These are phyloP conservation scores for Dryoscopus gambensis DNA, from an alignment of 2,113 vertebrate species.

Conservation along the genomic window DNA sequence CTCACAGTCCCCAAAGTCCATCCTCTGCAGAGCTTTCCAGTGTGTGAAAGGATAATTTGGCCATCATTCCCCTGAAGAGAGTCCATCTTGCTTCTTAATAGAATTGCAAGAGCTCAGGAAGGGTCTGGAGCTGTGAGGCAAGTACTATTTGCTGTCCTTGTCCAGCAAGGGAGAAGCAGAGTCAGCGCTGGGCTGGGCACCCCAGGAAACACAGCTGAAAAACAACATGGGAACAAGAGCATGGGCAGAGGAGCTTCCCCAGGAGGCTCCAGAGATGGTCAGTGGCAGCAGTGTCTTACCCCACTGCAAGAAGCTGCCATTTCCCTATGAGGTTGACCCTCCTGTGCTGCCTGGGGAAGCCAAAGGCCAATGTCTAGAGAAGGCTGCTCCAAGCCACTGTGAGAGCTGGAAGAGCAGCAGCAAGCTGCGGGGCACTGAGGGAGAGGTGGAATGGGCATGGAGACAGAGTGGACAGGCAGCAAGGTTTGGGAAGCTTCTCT, in stretches of 20 bases:
- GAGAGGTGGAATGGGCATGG: background rate
- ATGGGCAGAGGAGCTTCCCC: background rate
- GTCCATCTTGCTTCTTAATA: background rate
- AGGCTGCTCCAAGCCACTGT: background rate
- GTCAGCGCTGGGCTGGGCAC: background rate
- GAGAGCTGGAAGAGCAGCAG: background rate
- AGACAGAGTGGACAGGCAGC: background rate
- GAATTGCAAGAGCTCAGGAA: background rate
- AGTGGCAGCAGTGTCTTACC: background rate
- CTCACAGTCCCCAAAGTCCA: background rate
- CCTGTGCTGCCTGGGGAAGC: accelerated
- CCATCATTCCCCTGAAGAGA: background rate
- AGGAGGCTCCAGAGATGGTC: background rate
- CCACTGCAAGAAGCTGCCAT: background rate
- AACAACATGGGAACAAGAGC: background rate
- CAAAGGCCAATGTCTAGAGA: background rate
- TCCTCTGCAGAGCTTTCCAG: background rate
- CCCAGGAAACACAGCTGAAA: background rate
- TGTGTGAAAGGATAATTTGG: background rate
- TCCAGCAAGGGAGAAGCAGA: background rate
- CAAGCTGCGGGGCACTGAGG: accelerated
- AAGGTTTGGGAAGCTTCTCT: background rate
- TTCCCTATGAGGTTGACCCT: accelerated
- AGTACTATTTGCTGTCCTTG: background rate
- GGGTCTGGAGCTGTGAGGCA: background rate